A percentile compares a stretch with the other conserved stretches of the same genome.
Conservation (phyloP, 64 coral and sea anemone genomes). For the Montipora efflorescens region DNA sequence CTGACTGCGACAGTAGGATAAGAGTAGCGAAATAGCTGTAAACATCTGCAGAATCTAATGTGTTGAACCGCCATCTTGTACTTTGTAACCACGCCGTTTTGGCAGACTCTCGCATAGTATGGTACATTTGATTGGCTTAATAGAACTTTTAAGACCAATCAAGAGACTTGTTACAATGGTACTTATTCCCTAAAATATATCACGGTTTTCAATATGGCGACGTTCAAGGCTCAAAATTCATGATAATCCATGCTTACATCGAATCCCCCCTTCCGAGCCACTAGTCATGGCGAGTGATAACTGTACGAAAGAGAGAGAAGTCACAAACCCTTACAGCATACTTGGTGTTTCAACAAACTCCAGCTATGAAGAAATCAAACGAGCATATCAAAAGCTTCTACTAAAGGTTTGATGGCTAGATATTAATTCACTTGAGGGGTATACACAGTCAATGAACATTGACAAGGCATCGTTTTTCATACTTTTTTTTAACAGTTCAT, state of each 20-base stretch:
- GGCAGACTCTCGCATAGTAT: neutral
- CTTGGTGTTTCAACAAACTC: slow-evolving; percentile 77
- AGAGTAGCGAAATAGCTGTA: neutral
- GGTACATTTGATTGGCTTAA: slow-evolving; percentile 32
- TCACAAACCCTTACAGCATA: slow-evolving; percentile 68
- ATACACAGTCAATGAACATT: neutral
- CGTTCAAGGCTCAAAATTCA: too few species aligned
- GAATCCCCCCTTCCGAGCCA: too few species aligned
- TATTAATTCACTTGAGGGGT: neutral
- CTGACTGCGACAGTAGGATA: neutral
- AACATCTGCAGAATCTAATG: neutral
- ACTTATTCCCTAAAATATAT: neutral
- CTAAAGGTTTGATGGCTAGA: slow-evolving; percentile 56
- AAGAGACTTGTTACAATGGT: neutral
- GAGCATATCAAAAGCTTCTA: slow-evolving; percentile 79
- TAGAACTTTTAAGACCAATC: slow-evolving; percentile 11
- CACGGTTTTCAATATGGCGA: slow-evolving; percentile 43
- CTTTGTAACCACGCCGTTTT: slow-evolving; percentile 1
- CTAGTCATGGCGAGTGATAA: neutral
- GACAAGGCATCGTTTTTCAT: too few species aligned
- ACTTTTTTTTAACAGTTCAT: too few species aligned
- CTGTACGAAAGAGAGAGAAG: slow-evolving; percentile 10
- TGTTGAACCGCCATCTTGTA: neutral
- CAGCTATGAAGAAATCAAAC: slow-evolving; percentile 85
- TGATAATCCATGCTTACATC: too few species aligned